Evolutionary conservation across 2,888 invertebrate species (phyloP).

Genomic region (Pachydiplax longipennis): DNA sequence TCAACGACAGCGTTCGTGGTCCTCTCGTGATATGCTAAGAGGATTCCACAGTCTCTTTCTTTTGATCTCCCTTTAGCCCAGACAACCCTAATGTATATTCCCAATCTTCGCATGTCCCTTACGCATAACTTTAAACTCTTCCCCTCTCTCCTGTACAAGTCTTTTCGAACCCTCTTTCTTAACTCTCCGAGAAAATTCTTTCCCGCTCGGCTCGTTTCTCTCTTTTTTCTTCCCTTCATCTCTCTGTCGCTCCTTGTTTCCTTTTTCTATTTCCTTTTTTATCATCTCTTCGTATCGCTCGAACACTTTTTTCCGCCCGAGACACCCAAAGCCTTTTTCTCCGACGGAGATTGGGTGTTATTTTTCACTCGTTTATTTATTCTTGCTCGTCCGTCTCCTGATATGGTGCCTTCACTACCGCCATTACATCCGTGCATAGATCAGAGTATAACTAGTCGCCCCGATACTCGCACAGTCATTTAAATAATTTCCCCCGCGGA

Average conservation of each 20-base stretch:
- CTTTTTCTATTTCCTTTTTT: neutral
- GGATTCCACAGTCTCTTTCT: neutral
- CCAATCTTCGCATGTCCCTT: slow-evolving; percentile 9
- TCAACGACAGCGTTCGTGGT: neutral
- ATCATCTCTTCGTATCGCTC: neutral
- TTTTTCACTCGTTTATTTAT: neutral
- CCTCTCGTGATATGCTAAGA: neutral
- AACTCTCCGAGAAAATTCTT: neutral
- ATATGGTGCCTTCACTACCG: too few species aligned
- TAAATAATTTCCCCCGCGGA: too few species aligned
- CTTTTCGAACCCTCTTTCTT: neutral
- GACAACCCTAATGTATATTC: slow-evolving; percentile 2
- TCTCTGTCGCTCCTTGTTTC: neutral
- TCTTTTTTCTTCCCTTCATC: neutral
- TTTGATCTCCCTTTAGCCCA: slow-evolving; percentile 1
- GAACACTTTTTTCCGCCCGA: neutral
- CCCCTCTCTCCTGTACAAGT: neutral
- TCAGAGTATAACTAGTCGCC: too few species aligned
- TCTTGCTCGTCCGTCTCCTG: neutral
- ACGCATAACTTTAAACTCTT: neutral
- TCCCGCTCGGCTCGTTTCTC: neutral
- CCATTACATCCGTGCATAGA: too few species aligned
- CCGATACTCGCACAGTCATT: too few species aligned
- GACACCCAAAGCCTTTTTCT: neutral
- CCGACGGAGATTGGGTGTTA: neutral